Base-by-base conservation (phyloP, 2,113 vertebrate species). In the Ceyx cyanopectus region DNA sequence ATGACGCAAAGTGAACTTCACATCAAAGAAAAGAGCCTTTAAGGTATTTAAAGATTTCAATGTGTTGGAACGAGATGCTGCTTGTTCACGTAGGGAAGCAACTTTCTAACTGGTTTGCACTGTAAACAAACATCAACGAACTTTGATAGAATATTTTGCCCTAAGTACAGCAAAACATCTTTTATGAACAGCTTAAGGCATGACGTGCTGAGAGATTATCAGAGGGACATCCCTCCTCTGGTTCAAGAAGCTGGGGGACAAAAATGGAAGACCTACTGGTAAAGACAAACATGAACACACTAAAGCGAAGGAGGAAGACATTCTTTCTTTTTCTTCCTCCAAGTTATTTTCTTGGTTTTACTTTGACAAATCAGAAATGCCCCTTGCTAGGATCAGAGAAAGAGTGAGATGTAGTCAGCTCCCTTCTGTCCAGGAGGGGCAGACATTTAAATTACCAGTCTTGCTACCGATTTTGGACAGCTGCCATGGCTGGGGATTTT, bases 401-500 rank as follows among this genome's bases (percentile, higher is more conserved):
- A 61, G 24, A 86, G 23, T 0, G 1, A 85, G 81, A 80, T 3
- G 41, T 40, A 66, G 87, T 81, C 87, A 45, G 72, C 65, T 79
- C 30, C 6, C 53, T 88, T 93, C 77, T 88, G 37, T 75, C 45
- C 32, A 63, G 51, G 60, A 77, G 78, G 30, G 2, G 51, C 67
- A 91, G 89, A 89, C 82, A 74, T 82, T 93, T 91, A 93, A 95
- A 94, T 85, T 87, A 61, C 75, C 89, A 74, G 81, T 32, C 74
- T 77, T 84, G 87, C 50, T 72, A 84, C 77, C 0, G 5, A 91
- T 67, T 78, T 62, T 94, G 95, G 92, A 77, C 43, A 53, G 7
- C 12, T 53, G 95, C 95, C 95, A 92, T 2, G 7, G 67, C 75
- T 85, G 84, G 79, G 89, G 89, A 94, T 96, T 96, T 96, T 80